phyloP scores from a whole-genome alignment of 1,140 invertebrate genomes.

The Mercenaria mercenaria region DNA sequence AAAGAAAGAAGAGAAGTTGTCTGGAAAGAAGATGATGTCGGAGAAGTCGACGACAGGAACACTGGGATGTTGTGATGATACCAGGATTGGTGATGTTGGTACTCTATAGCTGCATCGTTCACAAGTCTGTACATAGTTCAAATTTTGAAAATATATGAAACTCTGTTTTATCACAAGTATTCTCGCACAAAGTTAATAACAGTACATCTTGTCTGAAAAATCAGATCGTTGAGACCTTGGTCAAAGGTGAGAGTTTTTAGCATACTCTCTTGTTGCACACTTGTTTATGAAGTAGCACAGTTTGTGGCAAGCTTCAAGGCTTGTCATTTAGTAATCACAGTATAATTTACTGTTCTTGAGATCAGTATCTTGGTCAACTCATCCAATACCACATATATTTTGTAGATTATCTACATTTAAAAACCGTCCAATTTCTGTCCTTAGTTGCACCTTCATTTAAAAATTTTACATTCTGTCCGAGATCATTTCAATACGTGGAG shows the following conservation, averaged over 20 bases:
- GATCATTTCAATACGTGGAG: neutral
- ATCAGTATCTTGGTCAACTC: constrained; percentile 13
- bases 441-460: constrained; percentile 18
- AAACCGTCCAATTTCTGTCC: constrained; percentile 1
- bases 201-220: constrained; percentile 7
- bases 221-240: constrained; percentile 15
- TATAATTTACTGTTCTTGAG: constrained; percentile 5
- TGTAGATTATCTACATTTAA: neutral
- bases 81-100: neutral
- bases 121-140: constrained; percentile 62
- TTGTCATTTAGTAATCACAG: constrained; percentile 21
- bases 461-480: neutral
- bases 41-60: constrained; percentile 54
- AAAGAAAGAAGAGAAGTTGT: constrained; percentile 40
- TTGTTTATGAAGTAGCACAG: neutral
- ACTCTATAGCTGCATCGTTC: constrained; percentile 9
- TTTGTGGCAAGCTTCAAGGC: neutral
- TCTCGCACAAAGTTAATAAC: constrained; percentile 25
- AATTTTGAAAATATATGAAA: constrained; percentile 54
- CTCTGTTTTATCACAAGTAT: constrained; percentile 66
- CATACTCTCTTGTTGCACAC: constrained; percentile 19
- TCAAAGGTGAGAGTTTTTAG: neutral
- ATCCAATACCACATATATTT: constrained; percentile 12
- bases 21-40: constrained; percentile 16
- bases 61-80: constrained; percentile 56